Conservation (phyloP, 2,888 invertebrate genomes). For the Callyntrura guangdongensis region DNA sequence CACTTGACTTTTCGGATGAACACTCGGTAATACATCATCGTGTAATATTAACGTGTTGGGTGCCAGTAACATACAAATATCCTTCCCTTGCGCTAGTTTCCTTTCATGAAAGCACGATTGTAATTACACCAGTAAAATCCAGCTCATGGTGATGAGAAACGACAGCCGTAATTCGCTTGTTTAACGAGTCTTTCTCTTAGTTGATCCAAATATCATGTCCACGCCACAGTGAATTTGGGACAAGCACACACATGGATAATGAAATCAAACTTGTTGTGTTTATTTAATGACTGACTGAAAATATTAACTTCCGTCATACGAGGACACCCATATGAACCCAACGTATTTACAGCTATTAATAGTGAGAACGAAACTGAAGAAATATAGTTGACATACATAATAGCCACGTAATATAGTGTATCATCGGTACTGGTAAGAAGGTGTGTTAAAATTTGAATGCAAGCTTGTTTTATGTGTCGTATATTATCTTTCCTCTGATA, state of each 20-base stretch:
- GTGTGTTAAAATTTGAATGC: background rate
- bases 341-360: background rate
- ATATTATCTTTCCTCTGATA: constrained; percentile 45
- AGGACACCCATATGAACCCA: background rate
- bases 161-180: constrained; percentile 18
- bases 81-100: constrained; percentile 25
- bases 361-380: no score
- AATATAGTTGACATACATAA: no score
- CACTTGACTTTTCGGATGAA: no score
- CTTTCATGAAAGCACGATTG: constrained; percentile 9
- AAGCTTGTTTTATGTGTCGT: background rate
- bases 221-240: constrained; percentile 16
- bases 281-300: constrained; percentile 14
- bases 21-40: no score
- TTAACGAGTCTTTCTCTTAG: constrained; percentile 18
- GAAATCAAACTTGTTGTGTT: constrained; percentile 7
- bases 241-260: constrained; percentile 9
- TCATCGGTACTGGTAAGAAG: no score
- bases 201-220: background rate
- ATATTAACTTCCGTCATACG: constrained; percentile 43
- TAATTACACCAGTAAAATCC: constrained; percentile 18
- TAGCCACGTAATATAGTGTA: no score
- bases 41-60: no score
- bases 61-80: background rate
- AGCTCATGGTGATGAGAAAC: constrained; percentile 3